These are phyloP conservation scores for Gopherus flavomarginatus DNA, from an alignment of 2,113 vertebrate genomes.

Conservation along the genomic window DNA sequence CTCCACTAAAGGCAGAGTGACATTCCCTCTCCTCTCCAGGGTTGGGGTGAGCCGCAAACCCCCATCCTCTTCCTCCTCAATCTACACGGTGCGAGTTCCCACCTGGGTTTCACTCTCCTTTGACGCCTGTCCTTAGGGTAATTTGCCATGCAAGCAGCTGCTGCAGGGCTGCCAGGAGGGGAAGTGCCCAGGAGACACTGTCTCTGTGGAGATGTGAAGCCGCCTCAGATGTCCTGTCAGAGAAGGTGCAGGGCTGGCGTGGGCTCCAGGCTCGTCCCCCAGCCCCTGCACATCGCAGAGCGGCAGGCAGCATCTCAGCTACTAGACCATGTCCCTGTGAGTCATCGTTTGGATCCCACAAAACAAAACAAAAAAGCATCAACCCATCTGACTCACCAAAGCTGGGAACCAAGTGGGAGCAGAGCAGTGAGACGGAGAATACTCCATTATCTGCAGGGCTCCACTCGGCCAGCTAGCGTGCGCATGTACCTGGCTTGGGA, in stretches of 20 bases:
- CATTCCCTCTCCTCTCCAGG: not conserved
- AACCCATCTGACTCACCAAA: fast-evolving
- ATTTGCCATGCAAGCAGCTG: not conserved
- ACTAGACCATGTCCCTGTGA: not conserved
- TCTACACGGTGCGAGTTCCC: not conserved
- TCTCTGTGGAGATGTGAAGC: not conserved
- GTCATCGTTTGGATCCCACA: not conserved
- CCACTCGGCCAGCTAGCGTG: not conserved
- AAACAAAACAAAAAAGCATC: fast-evolving
- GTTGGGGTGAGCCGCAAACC: not conserved
- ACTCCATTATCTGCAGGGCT: not conserved
- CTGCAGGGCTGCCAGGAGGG: not conserved
- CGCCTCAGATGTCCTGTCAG: fast-evolving
- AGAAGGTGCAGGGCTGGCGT: fast-evolving
- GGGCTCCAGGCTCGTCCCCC: not conserved
- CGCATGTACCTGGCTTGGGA: not conserved
- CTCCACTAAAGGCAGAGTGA: no score
- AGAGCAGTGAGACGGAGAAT: not conserved
- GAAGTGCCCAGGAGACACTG: not conserved
- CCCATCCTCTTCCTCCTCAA: not conserved
- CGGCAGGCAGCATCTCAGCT: not conserved
- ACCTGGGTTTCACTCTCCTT: not conserved
- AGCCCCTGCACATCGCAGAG: not conserved
- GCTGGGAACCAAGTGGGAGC: not conserved
- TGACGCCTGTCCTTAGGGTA: not conserved